phyloP scores from a whole-genome alignment of 2,797 vertebrate genomes.

The Myoxocephalus aenaeus region DNA sequence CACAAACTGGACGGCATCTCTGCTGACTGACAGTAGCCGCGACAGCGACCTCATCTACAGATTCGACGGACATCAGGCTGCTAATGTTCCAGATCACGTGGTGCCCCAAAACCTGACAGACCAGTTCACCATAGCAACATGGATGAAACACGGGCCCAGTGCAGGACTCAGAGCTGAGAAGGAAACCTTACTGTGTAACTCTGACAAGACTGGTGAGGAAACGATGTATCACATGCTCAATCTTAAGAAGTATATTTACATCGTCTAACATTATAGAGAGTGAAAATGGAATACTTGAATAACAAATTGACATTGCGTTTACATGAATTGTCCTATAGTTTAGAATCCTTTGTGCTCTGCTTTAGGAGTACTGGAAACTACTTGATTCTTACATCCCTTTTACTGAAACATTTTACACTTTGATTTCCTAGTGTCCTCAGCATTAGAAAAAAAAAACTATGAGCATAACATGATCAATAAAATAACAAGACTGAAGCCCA shows the following conservation, averaged over 20 bases:
- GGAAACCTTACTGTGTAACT: constrained; percentile 97
- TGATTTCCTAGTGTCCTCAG: background rate
- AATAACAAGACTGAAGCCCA: constrained; percentile 5
- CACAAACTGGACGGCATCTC: constrained; percentile 92
- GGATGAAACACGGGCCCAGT: constrained; percentile 98
- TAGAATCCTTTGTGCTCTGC: background rate
- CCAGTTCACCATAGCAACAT: constrained; percentile 95
- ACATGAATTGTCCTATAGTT: background rate
- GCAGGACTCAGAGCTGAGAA: constrained; percentile 93
- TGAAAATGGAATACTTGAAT: background rate
- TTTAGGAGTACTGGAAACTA: constrained; percentile 1
- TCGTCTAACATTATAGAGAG: background rate
- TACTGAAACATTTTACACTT: constrained; percentile 2
- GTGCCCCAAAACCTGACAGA: constrained; percentile 96
- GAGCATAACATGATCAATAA: constrained; percentile 11
- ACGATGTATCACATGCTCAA: background rate
- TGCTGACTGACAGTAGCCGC: constrained; percentile 90
- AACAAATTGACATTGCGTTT: background rate
- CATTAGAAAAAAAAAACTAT: constrained; percentile 1
- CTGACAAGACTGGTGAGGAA: constrained; percentile 93
- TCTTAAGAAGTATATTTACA: constrained; percentile 3
- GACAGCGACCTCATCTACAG: constrained; percentile 92
- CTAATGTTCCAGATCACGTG: constrained; percentile 92
- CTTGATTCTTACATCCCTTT: background rate
- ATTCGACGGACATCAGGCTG: constrained; percentile 94